phyloP scores from a whole-genome alignment of 2,888 invertebrate species.

The Dioctria rufipes region DNA sequence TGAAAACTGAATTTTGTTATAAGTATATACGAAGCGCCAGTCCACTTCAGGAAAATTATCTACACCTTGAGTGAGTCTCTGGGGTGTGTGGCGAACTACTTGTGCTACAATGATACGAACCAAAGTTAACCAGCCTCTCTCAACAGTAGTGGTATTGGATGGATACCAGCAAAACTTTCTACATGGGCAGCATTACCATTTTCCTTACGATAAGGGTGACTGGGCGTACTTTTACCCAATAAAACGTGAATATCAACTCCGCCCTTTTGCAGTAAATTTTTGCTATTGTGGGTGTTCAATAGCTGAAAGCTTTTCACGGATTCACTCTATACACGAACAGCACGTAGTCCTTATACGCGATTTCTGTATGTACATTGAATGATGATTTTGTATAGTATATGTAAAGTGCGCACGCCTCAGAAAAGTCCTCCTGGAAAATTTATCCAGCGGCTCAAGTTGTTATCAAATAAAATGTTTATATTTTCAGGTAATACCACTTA shows the following conservation, averaged over 20 bases:
- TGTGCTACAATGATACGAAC: neutral
- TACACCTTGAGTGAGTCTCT: neutral
- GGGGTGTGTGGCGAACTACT: neutral
- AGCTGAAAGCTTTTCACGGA: slow-evolving; percentile 1
- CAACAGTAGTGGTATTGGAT: neutral
- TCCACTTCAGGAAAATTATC: slow-evolving; percentile 1
- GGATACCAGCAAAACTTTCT: neutral
- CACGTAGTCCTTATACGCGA: neutral
- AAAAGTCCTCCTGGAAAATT: slow-evolving; percentile 29
- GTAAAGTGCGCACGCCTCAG: slow-evolving; percentile 6
- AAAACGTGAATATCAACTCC: slow-evolving; percentile 56
- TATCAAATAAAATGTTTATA: slow-evolving; percentile 36
- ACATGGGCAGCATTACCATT: slow-evolving; percentile 24
- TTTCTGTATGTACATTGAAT: slow-evolving; percentile 5
- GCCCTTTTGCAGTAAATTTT: slow-evolving; percentile 56
- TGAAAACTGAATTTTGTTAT: neutral
- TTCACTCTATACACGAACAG: neutral
- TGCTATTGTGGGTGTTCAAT: slow-evolving; percentile 13
- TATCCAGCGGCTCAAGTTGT: slow-evolving; percentile 34
- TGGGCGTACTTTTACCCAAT: slow-evolving; percentile 56
- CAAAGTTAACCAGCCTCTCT: slow-evolving; percentile 11
- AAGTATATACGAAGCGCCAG: slow-evolving; percentile 11
- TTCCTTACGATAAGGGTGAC: slow-evolving; percentile 42
- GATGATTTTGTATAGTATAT: neutral
- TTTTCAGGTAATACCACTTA: slow-evolving; percentile 27